Percentiles rank a stretch among this genome's conserved stretches.
Evolutionary conservation across 2,888 invertebrate genomes (phyloP).

Genomic region (Orchestes rusci): DNA sequence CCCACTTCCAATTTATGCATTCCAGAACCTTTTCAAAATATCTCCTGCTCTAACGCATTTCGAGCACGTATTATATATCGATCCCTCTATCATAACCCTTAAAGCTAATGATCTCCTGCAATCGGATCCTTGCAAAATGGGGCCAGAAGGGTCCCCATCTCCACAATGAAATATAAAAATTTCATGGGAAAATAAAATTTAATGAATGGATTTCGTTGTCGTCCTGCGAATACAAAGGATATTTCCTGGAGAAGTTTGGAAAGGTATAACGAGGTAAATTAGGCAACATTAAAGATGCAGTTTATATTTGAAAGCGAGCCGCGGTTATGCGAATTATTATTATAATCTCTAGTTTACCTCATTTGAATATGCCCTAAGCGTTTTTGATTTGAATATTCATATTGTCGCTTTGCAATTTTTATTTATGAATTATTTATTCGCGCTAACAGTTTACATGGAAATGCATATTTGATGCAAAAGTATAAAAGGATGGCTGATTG

Average conservation of each 20-base stretch:
- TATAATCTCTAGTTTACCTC: too few species aligned
- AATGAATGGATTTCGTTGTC: slow-evolving; percentile 23
- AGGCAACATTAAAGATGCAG: slow-evolving; percentile 10
- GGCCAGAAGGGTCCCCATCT: slow-evolving; percentile 18
- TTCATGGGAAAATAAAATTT: slow-evolving; percentile 24
- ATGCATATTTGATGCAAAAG: too few species aligned
- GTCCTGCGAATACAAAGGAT: slow-evolving; percentile 21
- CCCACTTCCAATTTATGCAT: too few species aligned
- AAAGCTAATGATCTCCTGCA: slow-evolving; percentile 22
- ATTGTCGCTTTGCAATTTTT: too few species aligned
- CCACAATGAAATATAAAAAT: slow-evolving; percentile 22
- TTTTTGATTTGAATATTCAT: too few species aligned
- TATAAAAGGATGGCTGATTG: too few species aligned
- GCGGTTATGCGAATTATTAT: too few species aligned
- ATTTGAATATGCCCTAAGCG: too few species aligned
- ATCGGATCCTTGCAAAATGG: slow-evolving; percentile 10
- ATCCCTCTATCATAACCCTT: slow-evolving; percentile 17
- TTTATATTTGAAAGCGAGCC: neutral
- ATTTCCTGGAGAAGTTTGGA: slow-evolving; percentile 11
- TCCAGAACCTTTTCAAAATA: too few species aligned
- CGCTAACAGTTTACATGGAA: too few species aligned
- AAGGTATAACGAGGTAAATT: slow-evolving; percentile 24
- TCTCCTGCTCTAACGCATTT: slow-evolving; percentile 10
- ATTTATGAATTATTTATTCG: too few species aligned
- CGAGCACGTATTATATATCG: slow-evolving; percentile 10